Evolutionary conservation across 2,113 vertebrate species (phyloP), one percentile per base, ranked within the genome.

Genomic region (Cyanoramphus novaezelandiae): DNA sequence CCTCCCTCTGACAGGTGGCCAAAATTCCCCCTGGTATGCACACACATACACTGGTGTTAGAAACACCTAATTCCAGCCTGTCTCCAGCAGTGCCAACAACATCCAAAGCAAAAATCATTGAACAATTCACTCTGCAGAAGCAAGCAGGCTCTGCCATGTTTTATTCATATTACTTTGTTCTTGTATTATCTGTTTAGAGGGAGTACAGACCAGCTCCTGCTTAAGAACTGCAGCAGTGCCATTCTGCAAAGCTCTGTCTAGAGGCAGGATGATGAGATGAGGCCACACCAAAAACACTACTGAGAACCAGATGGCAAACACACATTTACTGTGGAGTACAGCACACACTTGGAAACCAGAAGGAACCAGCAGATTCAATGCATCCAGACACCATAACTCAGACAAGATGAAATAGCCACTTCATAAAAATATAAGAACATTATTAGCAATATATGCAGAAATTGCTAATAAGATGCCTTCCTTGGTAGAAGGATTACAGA

Each of bases 1-100:
- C 12, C 57, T 79, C 64, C 46, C 16, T 67, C 1, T 25, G 63
- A 90, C 63, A 78, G 15, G 6, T 0, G 0, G 31, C 23, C 3
- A 1, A 65, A 95, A 82, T 62, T 92, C 9, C n/a, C 64, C 17
- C 20, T 7, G 7, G 44, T 5, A 17, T 0, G 0, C 17, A 37
- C 2, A 4, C 25, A 70, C 13, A 8, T 39, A 52, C 1, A 3
- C 10, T 57, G 29, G 65, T 44, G 33, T 35, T 91, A 82, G 69
- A 90, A 91, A 41, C 0, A 0, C 31, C 41, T 29, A 57, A 89
- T 62, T 79, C 41, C 29, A 92, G 57, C 31, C n/a, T 37, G 27
- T 47, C 63, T 80, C 57, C 49, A 80, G 33, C 33, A 71, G 33
- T 0, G 0, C 7, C 31, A 83, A 5, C 16, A 63, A 50, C 8